Evolutionary conservation across 2,888 invertebrate species (phyloP).

Genomic region (Athrips mouffetella): DNA sequence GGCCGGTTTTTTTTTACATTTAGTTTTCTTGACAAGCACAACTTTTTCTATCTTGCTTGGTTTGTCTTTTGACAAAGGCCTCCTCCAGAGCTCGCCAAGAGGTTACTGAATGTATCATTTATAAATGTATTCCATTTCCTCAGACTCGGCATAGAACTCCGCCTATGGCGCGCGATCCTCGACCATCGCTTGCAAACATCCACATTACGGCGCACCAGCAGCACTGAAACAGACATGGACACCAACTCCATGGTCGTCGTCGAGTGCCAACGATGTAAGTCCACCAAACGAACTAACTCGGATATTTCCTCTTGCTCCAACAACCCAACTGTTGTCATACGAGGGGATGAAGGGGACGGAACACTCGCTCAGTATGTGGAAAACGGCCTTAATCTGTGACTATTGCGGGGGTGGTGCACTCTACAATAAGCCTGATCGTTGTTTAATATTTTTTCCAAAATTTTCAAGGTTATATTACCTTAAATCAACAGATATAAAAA

Average conservation of each 20-base stretch:
- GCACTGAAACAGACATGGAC: conserved; percentile 68
- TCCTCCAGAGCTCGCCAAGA: no score
- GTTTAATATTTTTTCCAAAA: no score
- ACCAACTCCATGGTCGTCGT: conserved; percentile 68
- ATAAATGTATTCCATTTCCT: conserved; percentile 22
- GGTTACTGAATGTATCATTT: no score
- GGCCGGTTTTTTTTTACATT: no score
- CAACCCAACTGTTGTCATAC: conserved; percentile 60
- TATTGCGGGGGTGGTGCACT: conserved; percentile 75
- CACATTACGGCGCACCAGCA: conserved; percentile 57
- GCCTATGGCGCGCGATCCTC: conserved; percentile 90
- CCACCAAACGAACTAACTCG: conserved; percentile 41
- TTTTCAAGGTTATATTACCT: no score
- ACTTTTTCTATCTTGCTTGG: no score
- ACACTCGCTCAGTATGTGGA: conserved; percentile 50
- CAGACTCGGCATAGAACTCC: conserved; percentile 90
- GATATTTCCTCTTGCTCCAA: conserved; percentile 23
- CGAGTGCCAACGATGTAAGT: conserved; percentile 60
- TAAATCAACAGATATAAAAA: no score
- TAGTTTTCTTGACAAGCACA: no score
- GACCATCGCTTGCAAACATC: conserved; percentile 71
- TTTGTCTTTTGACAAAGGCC: no score
- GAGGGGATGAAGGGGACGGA: conserved; percentile 45
- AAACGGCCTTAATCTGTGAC: conserved; percentile 66
- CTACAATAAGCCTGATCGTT: conserved; percentile 54